Percentiles rank a stretch among this genome's conserved stretches.
Evolutionary conservation across 2,888 invertebrate species (phyloP).

Genomic region (Drosophila helvetica): DNA sequence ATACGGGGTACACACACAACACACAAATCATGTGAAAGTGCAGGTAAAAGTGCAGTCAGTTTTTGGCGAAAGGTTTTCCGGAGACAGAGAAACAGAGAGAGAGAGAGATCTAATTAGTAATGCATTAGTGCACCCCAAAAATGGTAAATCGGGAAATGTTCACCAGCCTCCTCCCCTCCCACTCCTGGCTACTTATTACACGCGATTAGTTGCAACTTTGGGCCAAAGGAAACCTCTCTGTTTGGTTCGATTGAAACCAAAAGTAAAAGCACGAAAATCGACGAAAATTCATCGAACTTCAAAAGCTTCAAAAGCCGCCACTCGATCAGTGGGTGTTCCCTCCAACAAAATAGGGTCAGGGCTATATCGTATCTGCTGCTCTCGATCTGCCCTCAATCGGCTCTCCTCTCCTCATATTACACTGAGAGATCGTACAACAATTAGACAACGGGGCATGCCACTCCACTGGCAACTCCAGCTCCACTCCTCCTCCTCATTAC

Average conservation of each 20-base stretch:
- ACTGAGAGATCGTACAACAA: constrained; percentile 7
- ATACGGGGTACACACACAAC: constrained; percentile 1
- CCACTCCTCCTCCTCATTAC: constrained; percentile 54
- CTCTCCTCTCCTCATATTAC: not conserved
- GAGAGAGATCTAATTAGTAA: constrained; percentile 56
- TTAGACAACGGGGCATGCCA: constrained; percentile 23
- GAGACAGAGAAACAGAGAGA: constrained; percentile 25
- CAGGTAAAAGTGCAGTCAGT: constrained; percentile 32
- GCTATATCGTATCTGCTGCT: constrained; percentile 45
- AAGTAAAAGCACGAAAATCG: constrained; percentile 40
- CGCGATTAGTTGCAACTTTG: constrained; percentile 12
- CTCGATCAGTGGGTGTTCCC: constrained; percentile 71
- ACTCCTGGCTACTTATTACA: constrained; percentile 43
- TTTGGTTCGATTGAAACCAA: not conserved
- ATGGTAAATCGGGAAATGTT: constrained; percentile 39
- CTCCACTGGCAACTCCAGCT: not conserved
- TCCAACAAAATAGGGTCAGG: constrained; percentile 65
- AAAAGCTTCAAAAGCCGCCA: constrained; percentile 12
- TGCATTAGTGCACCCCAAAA: constrained; percentile 44
- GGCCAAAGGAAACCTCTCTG: not conserved
- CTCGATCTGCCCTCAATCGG: not conserved
- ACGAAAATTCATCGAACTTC: not conserved
- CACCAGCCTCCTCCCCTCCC: not conserved
- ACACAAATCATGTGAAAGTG: constrained; percentile 63
- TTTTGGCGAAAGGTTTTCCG: constrained; percentile 62